A percentile compares a stretch with the other conserved stretches of the same genome.
phyloP scores from a whole-genome alignment of 2,113 vertebrate species.

The Illadopsis cleaveri region DNA sequence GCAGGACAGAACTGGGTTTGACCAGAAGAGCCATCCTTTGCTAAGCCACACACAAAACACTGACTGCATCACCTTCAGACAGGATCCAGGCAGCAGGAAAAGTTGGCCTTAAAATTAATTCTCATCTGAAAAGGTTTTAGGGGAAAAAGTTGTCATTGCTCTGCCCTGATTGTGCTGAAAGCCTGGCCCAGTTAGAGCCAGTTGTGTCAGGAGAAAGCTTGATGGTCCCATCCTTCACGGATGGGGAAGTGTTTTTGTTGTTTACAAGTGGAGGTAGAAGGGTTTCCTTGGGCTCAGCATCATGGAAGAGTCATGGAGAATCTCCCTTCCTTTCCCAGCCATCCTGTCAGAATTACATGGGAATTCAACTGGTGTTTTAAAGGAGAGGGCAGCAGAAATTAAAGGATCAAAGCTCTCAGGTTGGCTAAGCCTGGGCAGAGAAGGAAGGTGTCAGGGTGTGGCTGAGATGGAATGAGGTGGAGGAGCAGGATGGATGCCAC shows the following conservation, averaged over 20 bases:
- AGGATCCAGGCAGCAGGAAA: neutral
- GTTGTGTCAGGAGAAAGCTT: neutral
- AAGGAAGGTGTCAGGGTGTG: neutral
- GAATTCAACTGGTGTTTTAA: neutral
- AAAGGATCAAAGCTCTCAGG: neutral
- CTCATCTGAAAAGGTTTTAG: neutral
- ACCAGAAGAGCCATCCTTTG: neutral
- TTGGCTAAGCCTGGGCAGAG: neutral
- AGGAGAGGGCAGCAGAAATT: neutral
- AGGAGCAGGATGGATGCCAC: neutral
- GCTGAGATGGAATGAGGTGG: neutral
- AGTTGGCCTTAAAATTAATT: neutral
- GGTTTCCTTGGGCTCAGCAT: neutral
- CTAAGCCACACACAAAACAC: neutral
- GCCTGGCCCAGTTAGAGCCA: neutral
- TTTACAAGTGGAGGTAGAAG: neutral
- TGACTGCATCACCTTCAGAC: fast-evolving
- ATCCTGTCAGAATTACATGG: fast-evolving
- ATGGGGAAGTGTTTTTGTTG: neutral
- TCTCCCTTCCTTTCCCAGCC: neutral
- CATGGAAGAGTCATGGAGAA: fast-evolving
- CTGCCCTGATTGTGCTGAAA: constrained; percentile 7
- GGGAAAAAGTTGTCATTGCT: neutral
- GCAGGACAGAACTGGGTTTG: neutral
- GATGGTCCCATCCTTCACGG: neutral